Conservation (phyloP, 2,888 invertebrate species). For the Callyntrura sp. region DNA sequence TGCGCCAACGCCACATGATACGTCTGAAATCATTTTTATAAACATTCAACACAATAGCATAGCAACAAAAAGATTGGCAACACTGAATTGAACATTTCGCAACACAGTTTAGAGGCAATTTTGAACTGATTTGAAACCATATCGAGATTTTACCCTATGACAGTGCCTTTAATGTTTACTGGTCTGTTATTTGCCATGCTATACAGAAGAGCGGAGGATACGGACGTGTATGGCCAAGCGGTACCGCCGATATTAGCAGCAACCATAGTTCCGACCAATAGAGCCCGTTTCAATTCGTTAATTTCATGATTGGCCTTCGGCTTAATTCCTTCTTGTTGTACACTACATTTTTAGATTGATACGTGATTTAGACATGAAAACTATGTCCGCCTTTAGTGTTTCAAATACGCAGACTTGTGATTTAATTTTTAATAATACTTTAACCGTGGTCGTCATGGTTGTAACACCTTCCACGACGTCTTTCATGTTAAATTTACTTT, state of each 20-base stretch:
- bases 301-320: conserved; percentile 32
- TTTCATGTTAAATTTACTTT: too few relatives aligned
- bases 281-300: conserved; percentile 68
- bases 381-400: too few relatives aligned
- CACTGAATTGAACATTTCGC: too few relatives aligned
- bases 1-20: not conserved
- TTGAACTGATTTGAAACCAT: not conserved
- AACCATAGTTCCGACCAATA: conserved; percentile 70
- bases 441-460: too few relatives aligned
- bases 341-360: conserved; percentile 16
- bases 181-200: conserved; percentile 40
- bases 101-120: not conserved
- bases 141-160: conserved; percentile 57
- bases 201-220: conserved; percentile 79
- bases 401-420: too few relatives aligned
- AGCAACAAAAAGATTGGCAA: not conserved
- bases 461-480: too few relatives aligned
- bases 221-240: conserved; percentile 77
- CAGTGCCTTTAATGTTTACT: conserved; percentile 43
- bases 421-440: too few relatives aligned
- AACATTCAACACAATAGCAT: not conserved
- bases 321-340: conserved; percentile 36
- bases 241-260: conserved; percentile 82
- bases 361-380: too few relatives aligned
- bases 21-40: not conserved